phyloP scores from a whole-genome alignment of 2,797 vertebrate genomes.

The Morelia viridis region DNA sequence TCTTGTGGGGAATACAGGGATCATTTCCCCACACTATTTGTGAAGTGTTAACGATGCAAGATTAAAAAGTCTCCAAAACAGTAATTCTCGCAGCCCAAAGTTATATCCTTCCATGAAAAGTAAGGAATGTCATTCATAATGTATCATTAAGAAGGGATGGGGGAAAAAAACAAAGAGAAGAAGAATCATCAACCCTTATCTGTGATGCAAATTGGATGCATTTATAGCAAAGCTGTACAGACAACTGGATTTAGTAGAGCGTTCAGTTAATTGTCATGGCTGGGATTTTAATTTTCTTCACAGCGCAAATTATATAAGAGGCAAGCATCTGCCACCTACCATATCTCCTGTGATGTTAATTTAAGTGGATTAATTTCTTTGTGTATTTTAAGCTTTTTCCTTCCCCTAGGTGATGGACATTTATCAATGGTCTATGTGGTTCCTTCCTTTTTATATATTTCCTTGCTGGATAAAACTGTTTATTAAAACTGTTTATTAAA shows the following conservation, averaged over 20 bases:
- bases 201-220: constrained; percentile 33
- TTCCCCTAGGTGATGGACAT: constrained; percentile 40
- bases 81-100: constrained; percentile 68
- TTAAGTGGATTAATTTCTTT: constrained; percentile 70
- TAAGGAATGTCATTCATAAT: constrained; percentile 59
- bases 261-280: constrained; percentile 69
- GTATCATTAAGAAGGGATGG: constrained; percentile 37
- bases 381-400: constrained; percentile 53
- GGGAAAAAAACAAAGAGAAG: not conserved
- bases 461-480: constrained; percentile 46
- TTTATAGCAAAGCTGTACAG: constrained; percentile 50
- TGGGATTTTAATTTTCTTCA: constrained; percentile 70
- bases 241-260: constrained; percentile 68
- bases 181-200: constrained; percentile 2
- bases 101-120: constrained; percentile 41
- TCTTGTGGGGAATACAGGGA: constrained; percentile 17
- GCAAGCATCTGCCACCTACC: constrained; percentile 64
- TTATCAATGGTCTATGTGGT: constrained; percentile 55
- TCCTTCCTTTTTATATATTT: constrained; percentile 63
- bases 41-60: constrained; percentile 76
- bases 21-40: constrained; percentile 71
- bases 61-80: constrained; percentile 79
- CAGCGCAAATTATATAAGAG: constrained; percentile 65
- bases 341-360: constrained; percentile 69
- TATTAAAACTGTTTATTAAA: too few relatives aligned